A percentile compares a stretch with the other conserved stretches of the same genome.
These are phyloP conservation scores for Zaprionus camerounensis DNA, from an alignment of 1,140 invertebrate species.

Conservation along the genomic window DNA sequence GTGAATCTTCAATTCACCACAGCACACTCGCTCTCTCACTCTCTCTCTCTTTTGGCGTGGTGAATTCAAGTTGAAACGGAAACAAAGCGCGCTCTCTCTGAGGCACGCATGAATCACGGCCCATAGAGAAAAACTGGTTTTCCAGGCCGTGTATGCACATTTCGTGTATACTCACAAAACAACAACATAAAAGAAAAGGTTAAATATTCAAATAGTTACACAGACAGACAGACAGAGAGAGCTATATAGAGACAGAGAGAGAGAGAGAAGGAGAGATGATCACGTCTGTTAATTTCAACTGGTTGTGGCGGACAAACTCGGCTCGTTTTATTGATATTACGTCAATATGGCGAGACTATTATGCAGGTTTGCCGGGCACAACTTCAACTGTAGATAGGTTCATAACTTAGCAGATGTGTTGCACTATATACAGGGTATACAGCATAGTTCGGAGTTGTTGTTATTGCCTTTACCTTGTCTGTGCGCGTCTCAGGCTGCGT, in stretches of 20 bases:
- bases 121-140: conserved; percentile 77
- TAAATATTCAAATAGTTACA: conserved; percentile 69
- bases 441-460: neutral
- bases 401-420: neutral
- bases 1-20: conserved; percentile 59
- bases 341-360: conserved; percentile 37
- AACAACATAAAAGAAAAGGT: conserved; percentile 66
- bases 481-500: conserved; percentile 90
- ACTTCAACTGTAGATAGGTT: neutral
- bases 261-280: conserved; percentile 6
- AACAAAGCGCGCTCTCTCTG: conserved; percentile 42
- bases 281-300: conserved; percentile 29
- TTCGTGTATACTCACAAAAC: conserved; percentile 35
- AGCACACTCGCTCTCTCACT: conserved; percentile 6
- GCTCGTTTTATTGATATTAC: conserved; percentile 46
- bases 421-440: no score
- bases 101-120: conserved; percentile 77
- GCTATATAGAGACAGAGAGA: neutral
- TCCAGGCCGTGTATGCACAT: conserved; percentile 60
- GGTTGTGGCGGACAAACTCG: conserved; percentile 7
- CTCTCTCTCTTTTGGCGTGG: neutral
- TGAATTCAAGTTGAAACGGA: conserved; percentile 34
- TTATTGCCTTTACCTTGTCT: conserved; percentile 87
- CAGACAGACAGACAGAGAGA: conserved; percentile 24
- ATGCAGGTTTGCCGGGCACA: conserved; percentile 9